phyloP scores from a whole-genome alignment of 2,888 invertebrate genomes.

The Altica lythri region DNA sequence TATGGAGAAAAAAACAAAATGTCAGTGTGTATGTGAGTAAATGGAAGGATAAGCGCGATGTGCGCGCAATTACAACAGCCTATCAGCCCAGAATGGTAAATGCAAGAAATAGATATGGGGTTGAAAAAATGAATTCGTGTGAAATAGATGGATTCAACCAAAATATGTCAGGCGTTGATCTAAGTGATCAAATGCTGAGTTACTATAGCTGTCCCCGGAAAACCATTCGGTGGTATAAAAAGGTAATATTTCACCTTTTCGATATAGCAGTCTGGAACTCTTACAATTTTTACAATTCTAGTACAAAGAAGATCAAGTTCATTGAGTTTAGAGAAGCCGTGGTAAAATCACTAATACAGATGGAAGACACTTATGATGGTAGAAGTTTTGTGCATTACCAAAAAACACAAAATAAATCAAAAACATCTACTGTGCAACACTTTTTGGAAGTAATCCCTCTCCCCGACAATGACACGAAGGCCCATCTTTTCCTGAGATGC shows the following conservation, averaged over 20 bases:
- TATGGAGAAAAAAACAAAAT: constrained; percentile 15
- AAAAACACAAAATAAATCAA: no score
- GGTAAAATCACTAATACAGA: background rate
- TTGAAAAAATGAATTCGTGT: constrained; percentile 1
- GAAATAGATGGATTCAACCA: constrained; percentile 9
- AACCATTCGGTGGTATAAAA: constrained; percentile 3
- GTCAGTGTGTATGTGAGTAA: constrained; percentile 8
- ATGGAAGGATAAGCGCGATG: constrained; percentile 24
- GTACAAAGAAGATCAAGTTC: background rate
- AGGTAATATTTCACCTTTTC: constrained; percentile 1
- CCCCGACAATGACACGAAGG: no score
- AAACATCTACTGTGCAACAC: no score
- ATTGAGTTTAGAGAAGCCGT: background rate
- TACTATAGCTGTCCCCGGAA: constrained; percentile 3
- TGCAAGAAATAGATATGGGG: constrained; percentile 1
- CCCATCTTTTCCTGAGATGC: no score
- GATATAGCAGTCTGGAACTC: constrained; percentile 10
- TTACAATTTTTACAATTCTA: background rate
- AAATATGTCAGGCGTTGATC: constrained; percentile 14
- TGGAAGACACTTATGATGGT: no score
- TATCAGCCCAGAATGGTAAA: constrained; percentile 10
- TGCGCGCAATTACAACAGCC: constrained; percentile 10
- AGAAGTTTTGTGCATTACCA: no score
- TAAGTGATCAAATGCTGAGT: constrained; percentile 4
- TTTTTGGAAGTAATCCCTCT: no score